These are phyloP conservation scores for Oppia nitens DNA, from an alignment of 1,140 invertebrate species.

Conservation along the genomic window DNA sequence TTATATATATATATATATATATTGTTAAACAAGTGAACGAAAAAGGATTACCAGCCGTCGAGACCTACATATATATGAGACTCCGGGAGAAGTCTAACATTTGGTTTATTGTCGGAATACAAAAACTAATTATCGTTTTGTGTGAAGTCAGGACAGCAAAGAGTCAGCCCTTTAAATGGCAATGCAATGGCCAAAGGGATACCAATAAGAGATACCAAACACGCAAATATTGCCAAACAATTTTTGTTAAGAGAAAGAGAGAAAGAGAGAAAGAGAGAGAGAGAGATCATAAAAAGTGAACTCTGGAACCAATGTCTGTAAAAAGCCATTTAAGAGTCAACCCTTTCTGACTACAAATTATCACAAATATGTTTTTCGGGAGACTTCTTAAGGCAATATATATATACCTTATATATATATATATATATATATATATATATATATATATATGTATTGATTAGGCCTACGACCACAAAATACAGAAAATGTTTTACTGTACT, in stretches of 20 bases:
- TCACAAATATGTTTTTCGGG: no score
- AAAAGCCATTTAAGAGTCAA: background rate
- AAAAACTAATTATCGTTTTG: background rate
- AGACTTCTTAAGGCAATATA: no score
- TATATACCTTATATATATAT: no score
- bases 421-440: no score
- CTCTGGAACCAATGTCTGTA: no score
- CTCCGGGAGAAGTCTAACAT: background rate
- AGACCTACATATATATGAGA: background rate
- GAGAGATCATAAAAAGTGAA: background rate
- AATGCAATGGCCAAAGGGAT: background rate
- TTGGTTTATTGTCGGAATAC: background rate
- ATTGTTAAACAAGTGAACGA: background rate
- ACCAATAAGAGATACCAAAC: background rate
- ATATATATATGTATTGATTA: no score
- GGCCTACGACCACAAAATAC: no score
- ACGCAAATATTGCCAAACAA: background rate
- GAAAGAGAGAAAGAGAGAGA: no score
- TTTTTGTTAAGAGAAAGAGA: no score
- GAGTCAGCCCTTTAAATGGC: background rate
- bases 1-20: no score
- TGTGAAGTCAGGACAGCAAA: background rate
- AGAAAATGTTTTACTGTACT: no score
- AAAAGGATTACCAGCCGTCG: background rate
- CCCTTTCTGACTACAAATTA: background rate